Evolutionary conservation across 2,113 vertebrate species (phyloP).

Genomic region (Balaeniceps rex): DNA sequence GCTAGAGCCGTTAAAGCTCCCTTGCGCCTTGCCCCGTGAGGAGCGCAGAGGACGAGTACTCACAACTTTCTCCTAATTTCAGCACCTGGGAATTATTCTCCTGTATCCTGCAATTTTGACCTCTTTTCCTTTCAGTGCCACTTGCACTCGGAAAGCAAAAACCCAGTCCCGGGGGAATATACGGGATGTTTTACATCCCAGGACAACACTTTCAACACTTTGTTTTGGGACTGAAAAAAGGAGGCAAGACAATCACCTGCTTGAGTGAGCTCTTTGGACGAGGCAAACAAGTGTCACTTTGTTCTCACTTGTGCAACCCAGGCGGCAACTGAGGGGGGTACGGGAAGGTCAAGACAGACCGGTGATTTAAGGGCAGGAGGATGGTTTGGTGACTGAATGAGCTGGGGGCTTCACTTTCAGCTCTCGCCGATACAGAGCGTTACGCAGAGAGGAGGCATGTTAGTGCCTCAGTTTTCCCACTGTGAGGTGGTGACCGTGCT

Average conservation of each 20-base stretch:
- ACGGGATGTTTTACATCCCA: conserved; percentile 22
- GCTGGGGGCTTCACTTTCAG: not conserved
- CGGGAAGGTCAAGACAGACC: conserved; percentile 18
- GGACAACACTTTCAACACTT: conserved; percentile 40
- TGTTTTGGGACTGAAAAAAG: conserved; percentile 17
- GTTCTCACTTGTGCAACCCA: conserved; percentile 29
- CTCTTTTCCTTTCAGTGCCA: not conserved
- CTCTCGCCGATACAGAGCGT: not conserved
- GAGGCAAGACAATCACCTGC: conserved; percentile 53
- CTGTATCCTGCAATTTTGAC: not conserved
- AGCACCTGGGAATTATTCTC: not conserved
- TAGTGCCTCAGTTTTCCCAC: not conserved
- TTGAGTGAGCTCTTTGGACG: conserved; percentile 27
- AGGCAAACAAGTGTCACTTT: conserved; percentile 58
- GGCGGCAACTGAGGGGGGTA: not conserved
- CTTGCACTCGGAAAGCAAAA: not conserved
- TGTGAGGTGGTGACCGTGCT: not conserved
- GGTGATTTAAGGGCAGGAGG: not conserved
- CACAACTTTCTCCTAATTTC: not conserved
- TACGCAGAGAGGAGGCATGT: not conserved
- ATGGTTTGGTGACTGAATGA: not conserved
- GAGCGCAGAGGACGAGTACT: not conserved
- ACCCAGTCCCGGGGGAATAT: not conserved
- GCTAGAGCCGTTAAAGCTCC: not conserved
- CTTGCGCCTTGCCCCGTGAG: not conserved